Percentiles rank a stretch among this genome's conserved stretches.
Evolutionary conservation across 2,113 vertebrate genomes (phyloP).

Genomic region (Lates calcarifer): DNA sequence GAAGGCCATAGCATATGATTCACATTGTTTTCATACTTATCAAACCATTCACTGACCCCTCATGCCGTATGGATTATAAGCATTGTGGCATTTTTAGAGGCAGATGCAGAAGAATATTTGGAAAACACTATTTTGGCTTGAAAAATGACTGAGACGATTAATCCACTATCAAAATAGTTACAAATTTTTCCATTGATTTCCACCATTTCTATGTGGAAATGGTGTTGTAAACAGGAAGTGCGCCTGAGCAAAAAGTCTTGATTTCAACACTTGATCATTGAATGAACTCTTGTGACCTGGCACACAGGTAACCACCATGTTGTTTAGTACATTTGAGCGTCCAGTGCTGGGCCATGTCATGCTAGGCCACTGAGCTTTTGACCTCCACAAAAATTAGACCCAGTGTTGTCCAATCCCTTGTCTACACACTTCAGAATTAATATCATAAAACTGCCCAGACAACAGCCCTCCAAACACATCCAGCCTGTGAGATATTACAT

Average conservation of each 20-base stretch:
- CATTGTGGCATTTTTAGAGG: too few relatives aligned
- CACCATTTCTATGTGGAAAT: too few relatives aligned
- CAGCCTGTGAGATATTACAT: conserved; percentile 69
- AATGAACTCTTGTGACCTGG: neutral
- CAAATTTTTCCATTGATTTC: neutral
- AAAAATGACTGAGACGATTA: neutral
- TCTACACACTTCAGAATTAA: conserved; percentile 34
- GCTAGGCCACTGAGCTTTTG: conserved; percentile 12
- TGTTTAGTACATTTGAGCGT: neutral
- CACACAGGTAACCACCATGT: neutral
- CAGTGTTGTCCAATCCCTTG: neutral
- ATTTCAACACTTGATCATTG: neutral
- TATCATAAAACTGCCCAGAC: conserved; percentile 62
- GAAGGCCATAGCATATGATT: too few relatives aligned
- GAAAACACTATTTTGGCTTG: neutral
- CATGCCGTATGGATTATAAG: too few relatives aligned
- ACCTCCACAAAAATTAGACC: conserved; percentile 20
- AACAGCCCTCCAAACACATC: conserved; percentile 58
- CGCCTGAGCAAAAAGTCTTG: neutral
- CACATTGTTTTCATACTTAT: too few relatives aligned
- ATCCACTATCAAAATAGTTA: too few relatives aligned
- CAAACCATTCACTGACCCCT: too few relatives aligned
- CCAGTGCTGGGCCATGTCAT: neutral
- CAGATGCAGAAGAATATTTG: neutral
- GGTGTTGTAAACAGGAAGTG: too few relatives aligned